A percentile compares a stretch with the other conserved stretches of the same genome.
Evolutionary conservation across 2,797 vertebrate species (phyloP).

Genomic region (Podarcis lilfordi): DNA sequence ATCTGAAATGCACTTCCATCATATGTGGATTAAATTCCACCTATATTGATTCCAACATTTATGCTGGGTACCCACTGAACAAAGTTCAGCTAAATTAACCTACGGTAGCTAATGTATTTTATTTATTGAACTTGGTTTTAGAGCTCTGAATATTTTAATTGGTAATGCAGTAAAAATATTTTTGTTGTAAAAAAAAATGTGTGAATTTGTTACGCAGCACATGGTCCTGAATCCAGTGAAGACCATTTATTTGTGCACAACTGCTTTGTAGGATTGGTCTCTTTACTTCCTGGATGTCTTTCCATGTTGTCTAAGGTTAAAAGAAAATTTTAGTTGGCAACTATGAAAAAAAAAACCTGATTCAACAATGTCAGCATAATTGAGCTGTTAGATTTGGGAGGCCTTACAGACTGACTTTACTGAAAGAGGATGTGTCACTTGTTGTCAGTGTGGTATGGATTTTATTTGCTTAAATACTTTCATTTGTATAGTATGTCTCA

Average conservation of each 20-base stretch:
- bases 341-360: constrained; percentile 78
- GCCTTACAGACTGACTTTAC: constrained; percentile 84
- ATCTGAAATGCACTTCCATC: constrained; percentile 60
- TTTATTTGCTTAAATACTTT: constrained; percentile 86
- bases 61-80: constrained; percentile 62
- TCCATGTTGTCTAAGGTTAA: constrained; percentile 81
- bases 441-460: constrained; percentile 83
- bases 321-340: constrained; percentile 81
- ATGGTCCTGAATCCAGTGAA: constrained; percentile 70
- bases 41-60: constrained; percentile 57
- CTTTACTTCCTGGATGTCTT: constrained; percentile 79
- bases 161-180: constrained; percentile 73
- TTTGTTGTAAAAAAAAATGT: constrained; percentile 68
- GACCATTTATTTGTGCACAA: constrained; percentile 71
- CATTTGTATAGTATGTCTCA: constrained; percentile 87
- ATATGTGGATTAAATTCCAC: constrained; percentile 66
- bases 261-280: constrained; percentile 74
- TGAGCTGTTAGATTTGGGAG: constrained; percentile 83
- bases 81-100: constrained; percentile 52
- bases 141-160: constrained; percentile 72
- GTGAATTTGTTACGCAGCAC: constrained; percentile 77
- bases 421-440: constrained; percentile 81
- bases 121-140: constrained; percentile 72
- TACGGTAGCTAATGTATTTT: constrained; percentile 62
- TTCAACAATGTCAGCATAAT: constrained; percentile 77